phyloP scores from a whole-genome alignment of 2,113 vertebrate genomes.

The Pelodiscus sinensis region DNA sequence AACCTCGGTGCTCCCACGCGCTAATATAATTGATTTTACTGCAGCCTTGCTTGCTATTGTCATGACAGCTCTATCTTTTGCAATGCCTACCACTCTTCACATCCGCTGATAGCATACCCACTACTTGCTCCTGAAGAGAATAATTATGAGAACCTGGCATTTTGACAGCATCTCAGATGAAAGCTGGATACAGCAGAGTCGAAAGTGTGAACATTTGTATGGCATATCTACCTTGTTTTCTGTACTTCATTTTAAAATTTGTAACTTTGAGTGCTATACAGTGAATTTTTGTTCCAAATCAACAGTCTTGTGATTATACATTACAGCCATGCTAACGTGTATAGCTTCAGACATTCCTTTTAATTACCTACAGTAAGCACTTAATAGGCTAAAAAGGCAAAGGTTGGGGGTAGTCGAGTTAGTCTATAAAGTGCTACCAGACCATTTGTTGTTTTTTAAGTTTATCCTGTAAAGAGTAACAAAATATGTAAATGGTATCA shows the following conservation, averaged over 20 bases:
- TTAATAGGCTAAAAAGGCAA: neutral
- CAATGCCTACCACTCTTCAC: neutral
- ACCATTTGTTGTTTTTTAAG: too few relatives aligned
- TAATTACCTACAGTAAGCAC: neutral
- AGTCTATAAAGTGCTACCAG: too few relatives aligned
- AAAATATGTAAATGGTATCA: too few relatives aligned
- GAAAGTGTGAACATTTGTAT: neutral
- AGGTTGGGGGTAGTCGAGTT: neutral
- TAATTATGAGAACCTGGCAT: constrained; percentile 6
- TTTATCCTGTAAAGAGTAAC: too few relatives aligned
- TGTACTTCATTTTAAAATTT: neutral
- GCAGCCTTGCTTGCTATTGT: neutral
- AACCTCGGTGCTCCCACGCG: neutral
- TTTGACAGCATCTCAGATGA: neutral
- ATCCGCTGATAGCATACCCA: neutral
- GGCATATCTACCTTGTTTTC: neutral
- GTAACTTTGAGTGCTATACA: neutral
- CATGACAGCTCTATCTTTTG: neutral
- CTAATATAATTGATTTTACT: neutral
- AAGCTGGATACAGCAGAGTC: neutral
- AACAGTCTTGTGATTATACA: neutral
- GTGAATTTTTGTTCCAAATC: neutral
- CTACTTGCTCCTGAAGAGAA: neutral
- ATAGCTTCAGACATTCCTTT: neutral
- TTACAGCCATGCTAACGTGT: neutral